phyloP scores from a whole-genome alignment of 2,113 vertebrate species.

The Empidonax traillii region DNA sequence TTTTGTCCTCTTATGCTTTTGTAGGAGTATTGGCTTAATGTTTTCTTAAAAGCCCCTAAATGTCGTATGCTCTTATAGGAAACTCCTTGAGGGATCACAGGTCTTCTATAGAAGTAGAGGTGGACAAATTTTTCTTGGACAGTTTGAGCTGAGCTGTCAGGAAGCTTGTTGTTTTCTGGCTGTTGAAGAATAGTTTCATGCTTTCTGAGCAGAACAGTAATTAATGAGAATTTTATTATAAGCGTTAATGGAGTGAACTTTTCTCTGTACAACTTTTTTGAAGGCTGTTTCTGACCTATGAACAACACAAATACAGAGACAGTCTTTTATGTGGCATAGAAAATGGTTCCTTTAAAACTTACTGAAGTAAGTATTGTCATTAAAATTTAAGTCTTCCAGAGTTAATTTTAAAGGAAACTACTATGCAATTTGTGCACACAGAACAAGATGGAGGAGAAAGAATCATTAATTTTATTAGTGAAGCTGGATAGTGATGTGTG shows the following conservation, averaged over 20 bases:
- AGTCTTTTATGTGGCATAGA: not conserved
- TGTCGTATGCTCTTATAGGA: not conserved
- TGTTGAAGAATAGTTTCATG: not conserved
- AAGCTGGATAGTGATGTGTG: not conserved
- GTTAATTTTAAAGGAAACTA: not conserved
- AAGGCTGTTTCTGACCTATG: not conserved
- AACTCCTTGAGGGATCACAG: not conserved
- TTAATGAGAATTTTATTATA: slow-evolving; percentile 10
- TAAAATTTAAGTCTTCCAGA: not conserved
- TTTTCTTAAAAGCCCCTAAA: not conserved
- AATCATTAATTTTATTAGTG: not conserved
- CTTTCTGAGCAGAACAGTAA: not conserved
- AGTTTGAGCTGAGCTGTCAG: not conserved
- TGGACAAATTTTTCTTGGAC: not conserved
- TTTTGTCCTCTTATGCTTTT: not conserved
- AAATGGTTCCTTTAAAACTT: not conserved
- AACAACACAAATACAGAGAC: not conserved
- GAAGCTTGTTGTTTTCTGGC: not conserved
- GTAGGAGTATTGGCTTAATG: not conserved
- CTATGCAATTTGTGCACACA: not conserved
- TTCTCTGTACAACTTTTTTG: not conserved
- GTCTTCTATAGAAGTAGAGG: not conserved
- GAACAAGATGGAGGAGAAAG: not conserved
- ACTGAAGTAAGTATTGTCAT: not conserved
- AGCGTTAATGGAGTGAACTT: not conserved